Evolutionary conservation across 2,888 invertebrate genomes (phyloP).

Genomic region (Protonemura montana): DNA sequence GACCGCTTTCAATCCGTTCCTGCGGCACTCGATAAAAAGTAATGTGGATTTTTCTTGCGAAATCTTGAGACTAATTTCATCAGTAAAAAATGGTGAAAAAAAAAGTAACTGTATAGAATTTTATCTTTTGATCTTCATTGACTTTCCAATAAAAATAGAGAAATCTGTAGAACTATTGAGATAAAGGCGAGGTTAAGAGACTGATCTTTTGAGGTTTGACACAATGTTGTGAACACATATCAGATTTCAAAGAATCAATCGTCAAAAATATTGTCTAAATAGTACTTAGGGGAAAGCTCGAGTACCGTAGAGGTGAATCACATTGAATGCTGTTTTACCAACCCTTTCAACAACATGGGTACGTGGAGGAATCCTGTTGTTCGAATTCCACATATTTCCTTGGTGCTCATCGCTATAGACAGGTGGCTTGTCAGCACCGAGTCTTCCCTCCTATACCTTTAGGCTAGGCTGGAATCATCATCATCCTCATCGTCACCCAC

Average conservation of each 20-base stretch:
- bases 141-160: not conserved
- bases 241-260: no score
- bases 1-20: not conserved
- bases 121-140: not conserved
- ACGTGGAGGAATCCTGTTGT: not conserved
- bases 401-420: not conserved
- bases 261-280: no score
- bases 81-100: not conserved
- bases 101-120: not conserved
- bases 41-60: not conserved
- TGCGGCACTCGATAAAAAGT: not conserved
- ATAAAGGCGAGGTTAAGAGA: no score
- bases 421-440: not conserved
- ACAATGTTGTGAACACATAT: no score
- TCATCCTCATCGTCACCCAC: not conserved
- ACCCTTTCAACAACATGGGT: not conserved
- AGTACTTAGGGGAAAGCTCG: no score
- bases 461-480: not conserved
- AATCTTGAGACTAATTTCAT: not conserved
- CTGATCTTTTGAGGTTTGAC: no score
- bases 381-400: not conserved
- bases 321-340: no score
- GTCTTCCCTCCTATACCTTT: not conserved
- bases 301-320: no score
- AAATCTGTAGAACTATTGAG: not conserved